phyloP scores from a whole-genome alignment of 2,113 vertebrate species.

The Tychaedon coryphoeus region DNA sequence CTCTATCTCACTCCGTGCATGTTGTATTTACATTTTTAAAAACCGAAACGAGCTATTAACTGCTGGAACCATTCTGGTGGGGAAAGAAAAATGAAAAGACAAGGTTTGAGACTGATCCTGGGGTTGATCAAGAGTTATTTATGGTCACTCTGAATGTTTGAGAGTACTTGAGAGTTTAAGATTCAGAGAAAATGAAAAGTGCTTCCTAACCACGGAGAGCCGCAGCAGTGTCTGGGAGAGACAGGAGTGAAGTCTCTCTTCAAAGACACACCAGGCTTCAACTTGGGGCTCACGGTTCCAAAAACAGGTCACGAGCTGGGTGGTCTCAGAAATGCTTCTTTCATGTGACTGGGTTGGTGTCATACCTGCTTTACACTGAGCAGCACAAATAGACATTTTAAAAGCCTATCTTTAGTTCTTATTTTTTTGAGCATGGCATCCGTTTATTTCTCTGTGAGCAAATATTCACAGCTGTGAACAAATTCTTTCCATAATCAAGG shows the following conservation, averaged over 20 bases:
- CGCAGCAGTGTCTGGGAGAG: neutral
- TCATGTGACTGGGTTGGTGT: neutral
- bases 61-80: neutral
- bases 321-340: neutral
- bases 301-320: neutral
- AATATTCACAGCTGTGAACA: neutral
- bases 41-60: neutral
- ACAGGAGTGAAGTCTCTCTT: neutral
- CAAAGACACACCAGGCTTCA: neutral
- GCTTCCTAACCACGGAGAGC: neutral
- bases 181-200: neutral
- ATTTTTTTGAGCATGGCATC: neutral
- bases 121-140: neutral
- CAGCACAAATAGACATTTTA: neutral
- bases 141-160: neutral
- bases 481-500: neutral
- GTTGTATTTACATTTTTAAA: neutral
- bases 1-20: accelerated
- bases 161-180: neutral
- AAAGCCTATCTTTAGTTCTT: neutral
- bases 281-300: neutral
- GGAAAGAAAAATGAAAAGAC: accelerated
- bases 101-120: neutral
- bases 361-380: neutral
- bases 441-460: neutral